Percentiles rank a stretch among this genome's conserved stretches.
phyloP scores from a whole-genome alignment of 2,113 vertebrate species.

The Lutjanus erythropterus region DNA sequence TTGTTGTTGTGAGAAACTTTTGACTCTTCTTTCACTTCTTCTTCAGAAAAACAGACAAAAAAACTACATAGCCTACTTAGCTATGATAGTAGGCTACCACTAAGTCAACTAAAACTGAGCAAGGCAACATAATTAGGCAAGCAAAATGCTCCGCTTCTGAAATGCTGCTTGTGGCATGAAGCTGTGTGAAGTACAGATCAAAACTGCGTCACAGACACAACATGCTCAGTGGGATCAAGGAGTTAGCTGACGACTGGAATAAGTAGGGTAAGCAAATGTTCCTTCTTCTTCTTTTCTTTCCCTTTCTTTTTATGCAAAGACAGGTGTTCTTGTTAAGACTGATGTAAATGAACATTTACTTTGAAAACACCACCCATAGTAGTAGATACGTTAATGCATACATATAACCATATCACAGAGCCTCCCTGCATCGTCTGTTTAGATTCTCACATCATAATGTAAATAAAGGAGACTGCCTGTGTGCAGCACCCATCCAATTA shows the following conservation, averaged over 20 bases:
- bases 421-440: constrained; percentile 23
- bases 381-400: constrained; percentile 38
- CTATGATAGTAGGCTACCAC: too few species aligned
- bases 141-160: too few species aligned
- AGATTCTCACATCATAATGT: constrained; percentile 56
- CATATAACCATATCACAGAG: constrained; percentile 12
- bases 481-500: constrained; percentile 71
- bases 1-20: too few species aligned
- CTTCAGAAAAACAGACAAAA: too few species aligned
- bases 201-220: too few species aligned
- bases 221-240: too few species aligned
- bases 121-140: too few species aligned
- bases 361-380: constrained; percentile 27
- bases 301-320: constrained; percentile 11
- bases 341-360: constrained; percentile 25
- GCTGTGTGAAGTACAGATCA: too few species aligned
- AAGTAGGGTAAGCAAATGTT: background rate
- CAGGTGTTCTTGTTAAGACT: constrained; percentile 27
- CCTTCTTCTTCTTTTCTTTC: background rate
- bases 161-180: too few species aligned
- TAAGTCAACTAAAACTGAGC: too few species aligned
- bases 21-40: too few species aligned
- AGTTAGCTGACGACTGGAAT: background rate
- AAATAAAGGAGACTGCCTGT: constrained; percentile 53
- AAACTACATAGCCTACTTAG: too few species aligned